Base-by-base conservation (phyloP, 2,113 vertebrate genomes). In the Serilophus lunatus region DNA sequence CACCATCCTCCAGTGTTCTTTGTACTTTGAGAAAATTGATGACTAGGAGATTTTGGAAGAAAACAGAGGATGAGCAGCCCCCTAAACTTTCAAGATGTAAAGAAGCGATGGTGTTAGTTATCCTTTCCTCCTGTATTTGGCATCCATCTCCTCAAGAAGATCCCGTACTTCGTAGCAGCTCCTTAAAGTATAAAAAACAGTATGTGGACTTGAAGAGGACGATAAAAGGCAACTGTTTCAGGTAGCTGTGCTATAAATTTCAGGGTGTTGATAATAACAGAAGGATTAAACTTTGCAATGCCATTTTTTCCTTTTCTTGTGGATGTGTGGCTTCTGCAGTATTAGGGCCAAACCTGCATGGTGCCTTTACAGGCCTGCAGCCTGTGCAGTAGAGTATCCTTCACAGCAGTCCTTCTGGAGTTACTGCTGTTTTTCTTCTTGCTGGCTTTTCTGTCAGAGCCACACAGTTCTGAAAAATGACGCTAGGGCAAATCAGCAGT, bases 401-500 rank as follows among this genome's bases (percentile, higher is more conserved):
- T 53, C 75, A 38, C 11, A 49, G 44, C 45, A 50, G 26, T 44
- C 81, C 54, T 88, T 68, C 29, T 42, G 10, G 25, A 68, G 10
- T 17, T 80, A 69, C 66, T 80, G 63, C 10, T 54, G 8, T 28
- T 87, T 81, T 76, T 31, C 22, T 84, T 63, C 44, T 36, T 50
- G 22, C 28, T 9, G 6, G 9, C 19, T 76, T 90, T 91, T 64
- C 71, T 79, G 7, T 59, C 26, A 36, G 40, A 49, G 47, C 49
- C 28, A 70, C 26, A 17, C 20, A 74, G 9, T 63, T 93, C 35
- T 53, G 86, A 64, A 86, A 85, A 86, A 38, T 9, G 13, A 7
- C 2, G 1, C 47, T 74, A 45, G 54, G 59, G 42, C 63, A 35
- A 82, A 2, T 45, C 1, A 0, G 64, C 51, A 36, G 0, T 20